Evolutionary conservation across 2,113 vertebrate genomes (phyloP).

Genomic region (Scytalopus superciliaris): DNA sequence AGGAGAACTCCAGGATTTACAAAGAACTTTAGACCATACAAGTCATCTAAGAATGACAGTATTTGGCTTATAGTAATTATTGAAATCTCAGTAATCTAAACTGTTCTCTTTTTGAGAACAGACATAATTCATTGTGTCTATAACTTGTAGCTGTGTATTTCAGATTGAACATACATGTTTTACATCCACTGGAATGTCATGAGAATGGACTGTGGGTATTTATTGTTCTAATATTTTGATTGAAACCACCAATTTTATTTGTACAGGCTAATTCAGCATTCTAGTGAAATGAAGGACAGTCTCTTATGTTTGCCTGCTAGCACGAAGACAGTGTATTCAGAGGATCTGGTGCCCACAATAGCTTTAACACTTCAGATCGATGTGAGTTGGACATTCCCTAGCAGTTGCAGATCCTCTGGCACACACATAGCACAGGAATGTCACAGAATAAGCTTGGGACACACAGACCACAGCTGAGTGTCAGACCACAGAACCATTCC

Average conservation of each 20-base stretch:
- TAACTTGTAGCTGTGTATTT: background rate
- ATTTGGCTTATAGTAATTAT: background rate
- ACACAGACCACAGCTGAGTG: background rate
- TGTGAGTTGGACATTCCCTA: background rate
- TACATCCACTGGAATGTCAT: background rate
- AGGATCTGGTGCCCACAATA: background rate
- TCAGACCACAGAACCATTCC: background rate
- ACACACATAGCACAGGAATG: rapidly evolving
- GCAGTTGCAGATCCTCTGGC: background rate
- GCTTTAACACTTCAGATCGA: background rate
- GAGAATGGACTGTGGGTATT: background rate
- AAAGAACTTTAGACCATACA: background rate
- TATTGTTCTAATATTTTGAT: background rate
- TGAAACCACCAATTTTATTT: background rate
- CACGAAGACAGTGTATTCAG: background rate
- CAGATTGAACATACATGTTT: background rate
- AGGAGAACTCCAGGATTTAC: background rate
- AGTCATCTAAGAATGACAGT: background rate
- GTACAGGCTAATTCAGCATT: background rate
- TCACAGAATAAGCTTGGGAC: background rate
- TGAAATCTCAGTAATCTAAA: background rate
- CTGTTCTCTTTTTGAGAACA: background rate
- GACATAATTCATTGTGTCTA: background rate
- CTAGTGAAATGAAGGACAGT: background rate
- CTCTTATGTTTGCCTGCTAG: background rate